Percentiles rank a stretch among this genome's conserved stretches.
These are phyloP conservation scores for Anthopleura sola DNA, from an alignment of 64 coral and sea anemone species.

Conservation along the genomic window DNA sequence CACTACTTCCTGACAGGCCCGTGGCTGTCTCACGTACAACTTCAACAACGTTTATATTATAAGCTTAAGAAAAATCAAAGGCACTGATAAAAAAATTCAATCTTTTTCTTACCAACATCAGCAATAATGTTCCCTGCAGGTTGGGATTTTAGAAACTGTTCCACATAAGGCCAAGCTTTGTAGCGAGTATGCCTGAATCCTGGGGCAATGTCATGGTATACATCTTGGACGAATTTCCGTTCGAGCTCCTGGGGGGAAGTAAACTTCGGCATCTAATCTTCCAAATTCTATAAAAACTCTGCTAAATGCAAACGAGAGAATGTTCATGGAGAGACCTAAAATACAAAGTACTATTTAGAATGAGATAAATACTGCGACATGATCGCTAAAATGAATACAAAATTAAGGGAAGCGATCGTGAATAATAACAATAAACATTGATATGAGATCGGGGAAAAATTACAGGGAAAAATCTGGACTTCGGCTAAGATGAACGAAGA, in stretches of 20 bases:
- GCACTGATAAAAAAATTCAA: too few species aligned
- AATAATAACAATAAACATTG: not conserved
- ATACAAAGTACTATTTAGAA: not conserved
- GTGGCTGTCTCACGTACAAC: too few species aligned
- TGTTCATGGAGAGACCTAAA: not conserved
- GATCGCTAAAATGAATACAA: not conserved
- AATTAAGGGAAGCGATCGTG: not conserved
- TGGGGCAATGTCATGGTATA: conserved; percentile 81
- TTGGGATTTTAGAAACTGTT: conserved; percentile 62
- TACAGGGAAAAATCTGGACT: too few species aligned
- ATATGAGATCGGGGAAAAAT: too few species aligned
- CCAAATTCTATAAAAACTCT: not conserved
- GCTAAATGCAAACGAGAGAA: not conserved
- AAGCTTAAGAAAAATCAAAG: too few species aligned
- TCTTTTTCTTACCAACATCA: conserved; percentile 61
- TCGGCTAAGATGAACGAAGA: too few species aligned
- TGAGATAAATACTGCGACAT: not conserved
- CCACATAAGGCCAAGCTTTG: conserved; percentile 84
- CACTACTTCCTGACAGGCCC: not conserved
- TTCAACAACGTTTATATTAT: too few species aligned
- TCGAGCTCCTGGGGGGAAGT: conserved; percentile 73
- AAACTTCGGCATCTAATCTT: conserved; percentile 59
- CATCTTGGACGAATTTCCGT: conserved; percentile 61
- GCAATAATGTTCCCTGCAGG: conserved; percentile 70
- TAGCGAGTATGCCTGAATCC: conserved; percentile 52